These are phyloP conservation scores for Sitobion miscanthi DNA, from an alignment of 1,140 invertebrate species.

Conservation along the genomic window DNA sequence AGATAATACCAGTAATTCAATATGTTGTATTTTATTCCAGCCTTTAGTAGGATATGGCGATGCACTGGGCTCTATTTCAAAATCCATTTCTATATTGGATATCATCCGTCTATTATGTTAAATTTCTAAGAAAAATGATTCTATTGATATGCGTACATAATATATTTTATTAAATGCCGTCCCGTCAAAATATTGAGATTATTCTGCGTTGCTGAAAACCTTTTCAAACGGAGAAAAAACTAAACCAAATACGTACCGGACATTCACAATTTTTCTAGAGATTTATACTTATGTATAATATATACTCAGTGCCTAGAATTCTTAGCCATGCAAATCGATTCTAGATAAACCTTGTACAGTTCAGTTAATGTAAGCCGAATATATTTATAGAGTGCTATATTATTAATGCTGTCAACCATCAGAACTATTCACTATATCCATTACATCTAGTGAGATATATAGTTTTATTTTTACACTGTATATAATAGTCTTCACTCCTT, in stretches of 20 bases:
- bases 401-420: background rate
- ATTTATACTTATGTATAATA: background rate
- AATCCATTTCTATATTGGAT: background rate
- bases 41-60: background rate
- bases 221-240: background rate
- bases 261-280: background rate
- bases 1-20: background rate
- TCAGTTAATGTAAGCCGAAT: background rate
- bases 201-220: background rate
- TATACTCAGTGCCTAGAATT: background rate
- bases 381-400: background rate
- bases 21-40: background rate
- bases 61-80: background rate
- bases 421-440: background rate
- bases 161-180: background rate
- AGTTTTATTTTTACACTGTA: background rate
- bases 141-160: background rate
- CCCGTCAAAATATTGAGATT: background rate
- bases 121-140: background rate
- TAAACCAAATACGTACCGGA: background rate
- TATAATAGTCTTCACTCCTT: background rate
- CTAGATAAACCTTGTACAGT: background rate
- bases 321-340: conserved; percentile 2
- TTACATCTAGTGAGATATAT: background rate
- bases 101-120: background rate